Percentiles rank a stretch among this genome's conserved stretches.
Conservation (phyloP, 1,140 invertebrate genomes). For the Zaprionus taronus region DNA sequence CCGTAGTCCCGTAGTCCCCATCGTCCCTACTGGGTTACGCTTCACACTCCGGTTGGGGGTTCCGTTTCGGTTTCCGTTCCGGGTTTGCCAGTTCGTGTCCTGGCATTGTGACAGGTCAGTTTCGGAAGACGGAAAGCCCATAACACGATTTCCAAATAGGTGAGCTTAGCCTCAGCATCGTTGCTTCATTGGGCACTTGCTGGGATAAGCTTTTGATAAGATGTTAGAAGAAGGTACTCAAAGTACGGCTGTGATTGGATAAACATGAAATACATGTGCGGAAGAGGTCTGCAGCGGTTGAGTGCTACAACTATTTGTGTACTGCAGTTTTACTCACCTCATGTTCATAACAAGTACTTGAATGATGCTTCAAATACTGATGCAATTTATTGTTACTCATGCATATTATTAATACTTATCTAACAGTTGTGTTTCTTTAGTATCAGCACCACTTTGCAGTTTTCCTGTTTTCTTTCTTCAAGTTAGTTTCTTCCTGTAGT, state of each 20-base stretch:
- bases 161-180: constrained; percentile 21
- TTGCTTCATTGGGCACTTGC: constrained; percentile 11
- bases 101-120: constrained; percentile 54
- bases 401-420: not conserved
- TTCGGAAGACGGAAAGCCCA: not conserved
- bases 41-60: constrained; percentile 14
- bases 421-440: not conserved
- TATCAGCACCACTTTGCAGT: not conserved
- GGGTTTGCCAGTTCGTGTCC: constrained; percentile 13
- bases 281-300: too few relatives aligned
- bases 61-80: not conserved
- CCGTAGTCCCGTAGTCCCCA: constrained; percentile 24
- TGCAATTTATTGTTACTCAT: too few relatives aligned
- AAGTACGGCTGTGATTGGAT: not conserved
- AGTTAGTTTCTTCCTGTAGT: not conserved
- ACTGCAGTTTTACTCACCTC: too few relatives aligned
- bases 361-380: too few relatives aligned
- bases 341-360: too few relatives aligned
- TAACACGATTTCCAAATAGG: constrained; percentile 20
- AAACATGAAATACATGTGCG: too few relatives aligned
- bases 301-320: too few relatives aligned
- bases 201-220: not conserved
- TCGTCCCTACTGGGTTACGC: constrained; percentile 27
- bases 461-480: not conserved
- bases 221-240: not conserved